Percentiles rank a stretch among this genome's conserved stretches.
Conservation (phyloP, 2,888 invertebrate species). For the Resseliella maxima region DNA sequence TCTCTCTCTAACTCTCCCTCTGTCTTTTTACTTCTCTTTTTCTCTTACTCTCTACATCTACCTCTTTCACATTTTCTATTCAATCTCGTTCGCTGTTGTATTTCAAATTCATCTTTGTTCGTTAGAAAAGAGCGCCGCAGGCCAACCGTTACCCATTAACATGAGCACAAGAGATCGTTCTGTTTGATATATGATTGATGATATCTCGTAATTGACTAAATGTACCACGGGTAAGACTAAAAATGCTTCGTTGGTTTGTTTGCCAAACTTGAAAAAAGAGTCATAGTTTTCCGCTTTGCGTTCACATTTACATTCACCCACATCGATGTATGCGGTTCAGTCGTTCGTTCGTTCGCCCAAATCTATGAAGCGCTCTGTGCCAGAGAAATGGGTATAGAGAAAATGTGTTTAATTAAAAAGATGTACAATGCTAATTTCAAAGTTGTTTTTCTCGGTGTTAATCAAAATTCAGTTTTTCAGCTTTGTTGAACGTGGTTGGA, state of each 20-base stretch:
- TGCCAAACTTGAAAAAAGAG: neutral
- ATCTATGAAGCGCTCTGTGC: no score
- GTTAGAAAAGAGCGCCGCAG: neutral
- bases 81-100: neutral
- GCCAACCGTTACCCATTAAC: neutral
- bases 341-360: no score
- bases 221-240: neutral
- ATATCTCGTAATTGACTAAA: slow-evolving; percentile 32
- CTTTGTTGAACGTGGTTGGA: neutral
- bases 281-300: neutral
- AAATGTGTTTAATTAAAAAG: neutral
- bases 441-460: neutral
- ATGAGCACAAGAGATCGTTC: neutral
- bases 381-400: neutral
- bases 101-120: neutral
- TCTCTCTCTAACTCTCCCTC: neutral
- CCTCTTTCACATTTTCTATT: neutral
- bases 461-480: slow-evolving; percentile 2
- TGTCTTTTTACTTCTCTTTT: no score
- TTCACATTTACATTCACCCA: neutral
- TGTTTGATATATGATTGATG: slow-evolving; percentile 41
- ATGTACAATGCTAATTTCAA: neutral
- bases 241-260: neutral
- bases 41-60: slow-evolving; percentile 32
- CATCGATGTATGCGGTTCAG: no score